Evolutionary conservation across 2,888 invertebrate genomes (phyloP), one percentile per base, ranked within the genome.

Genomic region (Andrena bicolor): DNA sequence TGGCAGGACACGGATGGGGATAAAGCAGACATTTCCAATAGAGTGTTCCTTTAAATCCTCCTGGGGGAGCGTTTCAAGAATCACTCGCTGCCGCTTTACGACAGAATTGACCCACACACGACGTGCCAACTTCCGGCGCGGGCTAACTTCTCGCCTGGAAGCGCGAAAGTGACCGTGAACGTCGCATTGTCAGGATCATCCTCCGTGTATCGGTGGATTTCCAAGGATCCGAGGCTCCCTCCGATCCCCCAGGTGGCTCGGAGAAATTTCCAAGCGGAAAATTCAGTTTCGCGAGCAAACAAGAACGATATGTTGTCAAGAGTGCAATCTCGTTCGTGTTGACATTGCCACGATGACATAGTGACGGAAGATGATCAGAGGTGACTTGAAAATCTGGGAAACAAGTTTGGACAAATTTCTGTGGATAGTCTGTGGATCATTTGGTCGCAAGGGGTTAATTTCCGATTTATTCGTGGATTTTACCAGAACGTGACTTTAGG

Each of bases 41-140:
- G 61, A 80, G 32, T 64, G 64, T 72, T 83, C 74, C 76, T 76
- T 80, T 68, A 76, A 80, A 72, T 75, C 68, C 83, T 84, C 80
- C 76, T 49, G 56, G 35, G 84, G 76, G 83, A 71, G 48, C 76
- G 32, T 63, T 74, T 65, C 69, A n/a, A 77, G 83, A 74, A 83
- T 83, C 83, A 71, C 66, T 79, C 80, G 66, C 53, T 41, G 28
- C 53, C 73, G 69, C 41, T 76, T 83, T 61, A 76, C 66, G 30
- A 74, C 70, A 68, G 80, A 76, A 74, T 76, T 71, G 83, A 80
- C 76, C 76, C 10, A 28, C 26, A 56, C 61, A 10, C 63, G 56
- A 56, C 20, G 56, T 41, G 41, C 41, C 16, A 7, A 60, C 16
- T 70, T 79, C 69, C 35, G 64, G 61, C 60, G 20, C 28, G 60